Evolutionary conservation across 2,888 invertebrate species (phyloP), one percentile per base, ranked within the genome.

Genomic region (Leptogaster cylindrica): DNA sequence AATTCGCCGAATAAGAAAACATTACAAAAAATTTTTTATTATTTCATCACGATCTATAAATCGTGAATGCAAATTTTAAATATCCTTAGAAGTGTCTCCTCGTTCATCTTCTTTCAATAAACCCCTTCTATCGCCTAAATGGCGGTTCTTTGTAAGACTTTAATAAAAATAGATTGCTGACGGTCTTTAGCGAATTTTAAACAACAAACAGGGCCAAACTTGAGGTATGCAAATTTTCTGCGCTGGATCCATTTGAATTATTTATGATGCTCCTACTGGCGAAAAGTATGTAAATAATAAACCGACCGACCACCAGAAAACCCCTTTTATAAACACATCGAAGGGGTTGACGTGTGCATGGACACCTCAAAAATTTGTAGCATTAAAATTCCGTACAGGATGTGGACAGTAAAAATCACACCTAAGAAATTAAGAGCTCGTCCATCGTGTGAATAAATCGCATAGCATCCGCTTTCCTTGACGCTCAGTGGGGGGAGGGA

Each of bases 331-430:
- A 52, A 25, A 0, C 50, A 14, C 12, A 36, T 27, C 14, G 25
- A 14, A 4, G n/a, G 10, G n/a, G 12, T 7, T 6, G 12, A 25
- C 8, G 16, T 31, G 31, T 7, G 27, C 28, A 46, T 20, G 14
- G 36, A 12, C 39, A 55, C 55, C 55, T 55, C 55, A 23, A 55
- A 55, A 39, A 55, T 10, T 55, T 23, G 36, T n/a, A 36, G 12
- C 55, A 55, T 55, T 55, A 55, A 55, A 55, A 55, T 55, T 55
- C 55, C 55, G 6, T 4, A 18, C 55, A 55, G 55, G 55, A 18
- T n/a, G 39, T 23, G 55, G 23, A 36, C 20, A 20, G 20, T 36
- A 55, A 55, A 55, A 55, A 55, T 55, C 36, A 23, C 36, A 55
- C 55, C 39, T 55, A 12, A 55, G 55, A 55, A 55, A 55, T 55